Base-by-base conservation (phyloP, 1,140 invertebrate genomes). In the Luehdorfia chinensis region DNA sequence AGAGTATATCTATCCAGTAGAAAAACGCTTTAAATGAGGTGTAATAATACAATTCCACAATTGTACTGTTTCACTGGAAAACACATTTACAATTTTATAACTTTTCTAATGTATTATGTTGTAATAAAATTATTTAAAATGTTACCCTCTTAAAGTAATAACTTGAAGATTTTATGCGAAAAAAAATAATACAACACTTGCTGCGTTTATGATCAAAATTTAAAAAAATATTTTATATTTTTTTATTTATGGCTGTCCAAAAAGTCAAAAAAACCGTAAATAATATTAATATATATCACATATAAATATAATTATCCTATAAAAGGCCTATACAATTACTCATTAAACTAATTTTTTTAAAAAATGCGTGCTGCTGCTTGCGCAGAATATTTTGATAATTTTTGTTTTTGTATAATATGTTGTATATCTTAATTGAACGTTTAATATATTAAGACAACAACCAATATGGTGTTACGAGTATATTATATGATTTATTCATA, bases 1-100 rank as follows among this genome's bases (percentile, higher is more conserved):
- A 60, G 62, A 65, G 23, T 33, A 23, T 37, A 55, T 46, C 13
- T 43, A 30, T 43, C 39, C 23, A 11, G n/a, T 43, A 43, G 39
- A 43, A 43, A 27, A 5, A 41, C 23, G 37, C 37, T 16, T 41
- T 18, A 43, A 43, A 27, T 30, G n/a, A 16, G 18, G 13, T 43
- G 37, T 15, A 41, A 18, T 19, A 9, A 12, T 31, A 31, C 30
- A 28, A 15, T n/a, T 14, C 15, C n/a, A 18, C 1, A 8, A 15
- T 25, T n/a, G 9, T 39, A 27, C 9, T 3, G 2, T 27, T 41
- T 27, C 14, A 11, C 7, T 11, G 4, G 16, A 36, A n/a, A 15
- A 9, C 12, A 32, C 11, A 4, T 14, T 32, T 32, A 14, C 13
- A 19, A 18, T 11, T 21, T 19, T 16, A 9, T 36, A 36, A 39